Base-by-base conservation (phyloP, 1,140 invertebrate species). In the Bombus balteatus region DNA sequence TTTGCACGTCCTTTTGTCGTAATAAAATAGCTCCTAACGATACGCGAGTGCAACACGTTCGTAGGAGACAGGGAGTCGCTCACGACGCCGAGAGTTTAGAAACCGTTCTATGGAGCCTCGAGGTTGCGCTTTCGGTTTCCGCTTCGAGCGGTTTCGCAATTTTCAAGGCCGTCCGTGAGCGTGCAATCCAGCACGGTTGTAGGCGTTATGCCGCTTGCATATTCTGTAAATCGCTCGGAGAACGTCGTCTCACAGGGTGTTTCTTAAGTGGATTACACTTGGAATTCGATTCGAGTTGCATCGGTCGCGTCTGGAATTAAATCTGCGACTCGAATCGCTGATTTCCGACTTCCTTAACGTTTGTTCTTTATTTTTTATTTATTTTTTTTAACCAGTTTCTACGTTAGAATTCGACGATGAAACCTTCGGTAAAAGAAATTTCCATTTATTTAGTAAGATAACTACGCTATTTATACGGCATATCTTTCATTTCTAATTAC, bases 101-200 rank as follows among this genome's bases (percentile, higher is more conserved):
- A 78, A 78, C 59, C 57, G 75, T 41, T 78, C 75, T 78, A 41
- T 65, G 57, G 53, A 41, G 75, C 41, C 75, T 62, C 75, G 57
- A 77, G 75, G 25, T 39, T 73, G 71, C 71, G 75, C 75, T 78
- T 78, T 78, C 75, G 75, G 75, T 78, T 78, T 78, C 75, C 75
- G 75, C 75, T 41, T 66, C 32, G 34, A 34, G 53, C 75, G 37
- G 37, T 78, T 78, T 78, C 75, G 59, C 75, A 78, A 78, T 78
- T 78, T 78, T 78, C 75, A 78, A 78, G 75, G 75, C 75, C 75
- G 75, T 39, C 37, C 75, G 37, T 39, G 75, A 77, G 28, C 75
- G 37, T 39, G 37, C 57, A 62, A 65, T 28, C 28, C 75, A 1
- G 37, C 32, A 25, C 66, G 25, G 13, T 65, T 32, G 75, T 65